phyloP scores from a whole-genome alignment of 2,888 invertebrate species.

The Geotrupes spiniger region DNA sequence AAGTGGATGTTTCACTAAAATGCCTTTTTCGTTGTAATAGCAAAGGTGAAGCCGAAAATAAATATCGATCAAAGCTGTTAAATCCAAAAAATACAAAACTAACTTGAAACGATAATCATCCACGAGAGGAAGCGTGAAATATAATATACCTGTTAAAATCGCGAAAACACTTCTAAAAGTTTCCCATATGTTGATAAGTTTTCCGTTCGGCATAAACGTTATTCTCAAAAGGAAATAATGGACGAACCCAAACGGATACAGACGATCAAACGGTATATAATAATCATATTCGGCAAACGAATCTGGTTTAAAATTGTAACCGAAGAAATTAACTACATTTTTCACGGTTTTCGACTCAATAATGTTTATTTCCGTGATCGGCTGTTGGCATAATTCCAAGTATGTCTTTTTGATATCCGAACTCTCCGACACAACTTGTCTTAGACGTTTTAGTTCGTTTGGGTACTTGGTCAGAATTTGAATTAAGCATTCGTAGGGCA shows the following conservation, averaged over 20 bases:
- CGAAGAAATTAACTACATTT: no score
- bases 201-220: conserved; percentile 25
- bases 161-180: conserved; percentile 19
- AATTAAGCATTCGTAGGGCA: no score
- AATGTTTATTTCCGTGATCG: no score
- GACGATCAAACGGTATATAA: conserved; percentile 27
- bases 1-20: conserved; percentile 27
- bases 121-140: conserved; percentile 6
- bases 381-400: no score
- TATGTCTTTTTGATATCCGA: neutral
- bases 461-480: conserved; percentile 12
- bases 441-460: neutral
- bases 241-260: conserved; percentile 20
- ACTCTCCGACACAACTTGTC: neutral
- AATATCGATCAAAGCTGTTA: conserved; percentile 23
- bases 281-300: conserved; percentile 28
- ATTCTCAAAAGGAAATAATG: conserved; percentile 21
- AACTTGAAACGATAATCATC: neutral
- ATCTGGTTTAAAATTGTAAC: conserved; percentile 18
- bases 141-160: conserved; percentile 16
- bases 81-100: conserved; percentile 18
- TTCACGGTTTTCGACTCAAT: no score
- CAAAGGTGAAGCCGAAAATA: conserved; percentile 27
- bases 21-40: conserved; percentile 26
- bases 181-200: conserved; percentile 26